Evolutionary conservation across 2,797 vertebrate species (phyloP).

Genomic region (Poliocrania exsul): DNA sequence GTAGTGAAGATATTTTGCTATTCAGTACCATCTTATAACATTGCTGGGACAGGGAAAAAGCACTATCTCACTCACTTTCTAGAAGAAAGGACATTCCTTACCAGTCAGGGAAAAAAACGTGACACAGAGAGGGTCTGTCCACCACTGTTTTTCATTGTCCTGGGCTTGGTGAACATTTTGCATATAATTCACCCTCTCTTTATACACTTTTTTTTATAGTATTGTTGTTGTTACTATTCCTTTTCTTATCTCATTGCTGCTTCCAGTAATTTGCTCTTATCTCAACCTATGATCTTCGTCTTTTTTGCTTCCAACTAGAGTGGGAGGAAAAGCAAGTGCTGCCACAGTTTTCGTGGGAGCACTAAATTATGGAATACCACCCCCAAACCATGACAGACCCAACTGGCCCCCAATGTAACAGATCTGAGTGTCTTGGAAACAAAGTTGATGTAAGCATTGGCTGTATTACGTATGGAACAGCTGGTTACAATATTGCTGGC

Average conservation of each 20-base stretch:
- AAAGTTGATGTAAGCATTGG: not conserved
- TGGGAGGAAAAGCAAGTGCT: accelerated
- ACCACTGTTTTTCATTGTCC: not conserved
- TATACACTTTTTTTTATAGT: not conserved
- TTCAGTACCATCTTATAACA: not conserved
- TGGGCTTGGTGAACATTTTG: not conserved
- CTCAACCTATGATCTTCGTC: accelerated
- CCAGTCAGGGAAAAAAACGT: accelerated
- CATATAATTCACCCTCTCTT: not conserved
- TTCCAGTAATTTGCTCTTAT: not conserved
- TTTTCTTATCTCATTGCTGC: not conserved
- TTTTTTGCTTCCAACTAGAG: not conserved
- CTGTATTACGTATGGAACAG: not conserved
- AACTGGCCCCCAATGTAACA: accelerated
- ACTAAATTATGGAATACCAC: not conserved
- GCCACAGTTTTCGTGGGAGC: accelerated
- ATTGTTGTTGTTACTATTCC: not conserved
- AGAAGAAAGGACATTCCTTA: accelerated
- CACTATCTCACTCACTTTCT: not conserved
- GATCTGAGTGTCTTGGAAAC: not conserved
- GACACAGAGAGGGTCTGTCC: accelerated
- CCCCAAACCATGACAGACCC: accelerated
- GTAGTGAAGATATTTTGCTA: not conserved
- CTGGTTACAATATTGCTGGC: not conserved
- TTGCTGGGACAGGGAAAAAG: not conserved